Conservation (phyloP, 2,113 vertebrate genomes). For the Nothobranchius kuhntae region DNA sequence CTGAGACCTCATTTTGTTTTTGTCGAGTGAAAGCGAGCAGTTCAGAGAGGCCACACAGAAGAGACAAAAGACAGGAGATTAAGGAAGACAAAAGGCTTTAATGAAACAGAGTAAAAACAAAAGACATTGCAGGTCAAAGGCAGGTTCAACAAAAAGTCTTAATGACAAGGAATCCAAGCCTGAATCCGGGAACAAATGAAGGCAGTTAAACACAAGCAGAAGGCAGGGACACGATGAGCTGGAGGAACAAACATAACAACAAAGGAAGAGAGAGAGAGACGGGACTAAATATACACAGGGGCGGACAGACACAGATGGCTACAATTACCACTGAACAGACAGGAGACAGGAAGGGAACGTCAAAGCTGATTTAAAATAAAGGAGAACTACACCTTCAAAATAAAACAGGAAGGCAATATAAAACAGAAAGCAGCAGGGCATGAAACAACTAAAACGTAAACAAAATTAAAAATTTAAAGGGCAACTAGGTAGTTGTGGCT, state of each 20-base stretch:
- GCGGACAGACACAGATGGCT: constrained; percentile 5
- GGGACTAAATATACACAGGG: constrained; percentile 4
- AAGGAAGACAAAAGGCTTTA: not conserved
- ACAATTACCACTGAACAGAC: not conserved
- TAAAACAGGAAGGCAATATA: not conserved
- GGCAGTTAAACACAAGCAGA: not conserved
- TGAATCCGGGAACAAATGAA: not conserved
- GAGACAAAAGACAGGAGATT: not conserved
- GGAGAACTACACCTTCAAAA: not conserved
- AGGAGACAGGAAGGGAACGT: not conserved
- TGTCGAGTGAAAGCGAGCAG: not conserved
- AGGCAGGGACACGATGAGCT: not conserved
- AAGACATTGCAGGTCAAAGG: not conserved
- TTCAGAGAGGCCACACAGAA: not conserved
- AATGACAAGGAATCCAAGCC: constrained; percentile 1
- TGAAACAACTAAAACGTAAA: too few relatives aligned
- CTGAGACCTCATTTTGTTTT: not conserved
- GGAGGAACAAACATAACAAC: not conserved
- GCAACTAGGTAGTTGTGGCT: too few relatives aligned
- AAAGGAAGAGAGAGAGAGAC: not conserved
- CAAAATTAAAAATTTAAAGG: too few relatives aligned
- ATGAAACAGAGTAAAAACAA: not conserved
- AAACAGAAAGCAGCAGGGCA: too few relatives aligned
- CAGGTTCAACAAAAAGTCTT: not conserved
- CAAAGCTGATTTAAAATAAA: too few relatives aligned